phyloP scores from a whole-genome alignment of 64 coral and sea anemone species.

The Porites lutea region DNA sequence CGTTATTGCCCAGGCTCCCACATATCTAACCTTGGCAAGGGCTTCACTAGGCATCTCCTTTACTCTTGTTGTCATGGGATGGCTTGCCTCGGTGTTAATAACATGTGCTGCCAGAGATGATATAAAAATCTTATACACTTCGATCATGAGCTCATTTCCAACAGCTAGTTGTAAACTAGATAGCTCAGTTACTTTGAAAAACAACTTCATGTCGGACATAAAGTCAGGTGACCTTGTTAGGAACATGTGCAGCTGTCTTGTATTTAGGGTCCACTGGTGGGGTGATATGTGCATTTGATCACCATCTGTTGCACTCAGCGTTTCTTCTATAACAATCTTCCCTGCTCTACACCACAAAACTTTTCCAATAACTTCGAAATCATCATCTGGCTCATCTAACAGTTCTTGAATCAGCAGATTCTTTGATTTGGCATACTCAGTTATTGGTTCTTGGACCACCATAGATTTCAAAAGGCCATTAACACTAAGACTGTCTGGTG shows the following conservation, averaged over 20 bases:
- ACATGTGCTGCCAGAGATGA: background rate
- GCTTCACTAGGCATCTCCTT: constrained; percentile 36
- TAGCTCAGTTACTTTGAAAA: constrained; percentile 16
- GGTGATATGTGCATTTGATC: background rate
- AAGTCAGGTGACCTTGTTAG: background rate
- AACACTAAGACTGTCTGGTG: background rate
- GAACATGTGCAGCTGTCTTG: background rate
- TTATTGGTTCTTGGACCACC: background rate
- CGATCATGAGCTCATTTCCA: constrained; percentile 8
- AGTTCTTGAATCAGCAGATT: background rate
- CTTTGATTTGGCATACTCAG: constrained; percentile 4
- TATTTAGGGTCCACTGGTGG: constrained; percentile 1
- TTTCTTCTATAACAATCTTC: constrained; percentile 2
- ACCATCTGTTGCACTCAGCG: background rate
- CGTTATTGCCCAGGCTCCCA: background rate
- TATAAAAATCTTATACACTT: constrained; percentile 19
- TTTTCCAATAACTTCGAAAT: constrained; percentile 1
- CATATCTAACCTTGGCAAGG: constrained; percentile 33
- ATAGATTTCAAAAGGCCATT: background rate
- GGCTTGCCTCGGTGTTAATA: background rate
- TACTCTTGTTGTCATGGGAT: background rate
- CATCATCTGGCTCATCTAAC: background rate
- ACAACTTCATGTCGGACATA: background rate
- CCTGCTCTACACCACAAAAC: constrained; percentile 16
- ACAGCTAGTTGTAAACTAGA: constrained; percentile 7